Conservation (phyloP, 1,140 invertebrate species). For the Ephestia elutella region DNA sequence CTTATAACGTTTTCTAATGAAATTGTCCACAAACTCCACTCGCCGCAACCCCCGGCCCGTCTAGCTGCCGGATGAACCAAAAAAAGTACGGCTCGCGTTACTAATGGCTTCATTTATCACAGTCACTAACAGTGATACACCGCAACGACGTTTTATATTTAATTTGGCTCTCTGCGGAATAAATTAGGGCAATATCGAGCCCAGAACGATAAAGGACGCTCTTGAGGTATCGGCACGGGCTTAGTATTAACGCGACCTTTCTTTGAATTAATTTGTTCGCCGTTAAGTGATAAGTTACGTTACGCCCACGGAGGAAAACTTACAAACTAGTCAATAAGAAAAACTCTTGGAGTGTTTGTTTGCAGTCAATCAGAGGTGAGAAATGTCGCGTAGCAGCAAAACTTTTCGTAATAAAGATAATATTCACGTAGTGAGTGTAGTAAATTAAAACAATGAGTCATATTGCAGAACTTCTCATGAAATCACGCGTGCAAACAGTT, state of each 20-base stretch:
- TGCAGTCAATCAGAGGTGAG: slow-evolving; percentile 19
- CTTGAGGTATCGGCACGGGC: slow-evolving; percentile 59
- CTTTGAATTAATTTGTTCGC: slow-evolving; percentile 65
- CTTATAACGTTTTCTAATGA: slow-evolving; percentile 74
- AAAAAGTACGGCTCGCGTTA: slow-evolving; percentile 72
- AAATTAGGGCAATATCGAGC: slow-evolving; percentile 69
- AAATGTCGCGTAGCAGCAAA: slow-evolving; percentile 16
- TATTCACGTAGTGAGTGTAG: slow-evolving; percentile 31
- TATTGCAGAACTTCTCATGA: slow-evolving; percentile 17
- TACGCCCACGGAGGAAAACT: slow-evolving; percentile 34
- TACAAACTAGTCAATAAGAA: slow-evolving; percentile 36
- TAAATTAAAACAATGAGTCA: slow-evolving; percentile 50
- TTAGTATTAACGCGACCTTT: slow-evolving; percentile 51
- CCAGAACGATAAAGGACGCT: slow-evolving; percentile 58
- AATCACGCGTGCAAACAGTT: slow-evolving; percentile 23
- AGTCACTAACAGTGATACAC: slow-evolving; percentile 73
- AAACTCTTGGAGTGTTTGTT: slow-evolving; percentile 30
- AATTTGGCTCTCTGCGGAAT: slow-evolving; percentile 70
- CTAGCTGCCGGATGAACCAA: slow-evolving; percentile 66
- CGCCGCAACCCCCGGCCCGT: slow-evolving; percentile 53
- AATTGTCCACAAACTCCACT: slow-evolving; percentile 70
- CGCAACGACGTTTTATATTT: slow-evolving; percentile 73
- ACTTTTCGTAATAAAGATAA: slow-evolving; percentile 38
- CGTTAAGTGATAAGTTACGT: slow-evolving; percentile 67
- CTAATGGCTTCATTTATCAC: slow-evolving; percentile 73